Percentiles rank a stretch among this genome's conserved stretches.
These are phyloP conservation scores for Corythaixoides concolor DNA, from an alignment of 2,113 vertebrate species.

Conservation along the genomic window DNA sequence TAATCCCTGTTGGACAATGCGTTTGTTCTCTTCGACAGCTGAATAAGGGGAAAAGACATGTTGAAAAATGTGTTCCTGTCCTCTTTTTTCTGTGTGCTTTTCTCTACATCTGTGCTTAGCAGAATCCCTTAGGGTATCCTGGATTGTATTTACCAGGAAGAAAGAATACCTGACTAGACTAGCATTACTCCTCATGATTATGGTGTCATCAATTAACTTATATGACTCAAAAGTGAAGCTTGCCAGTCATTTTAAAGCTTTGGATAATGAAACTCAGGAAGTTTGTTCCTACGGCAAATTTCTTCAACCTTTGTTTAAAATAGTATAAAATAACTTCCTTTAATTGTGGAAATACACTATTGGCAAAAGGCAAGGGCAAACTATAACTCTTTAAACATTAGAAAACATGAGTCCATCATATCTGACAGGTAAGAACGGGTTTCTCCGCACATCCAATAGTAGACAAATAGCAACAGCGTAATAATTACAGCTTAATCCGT, in stretches of 20 bases:
- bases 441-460: background rate
- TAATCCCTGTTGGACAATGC: constrained; percentile 59
- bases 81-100: constrained; percentile 54
- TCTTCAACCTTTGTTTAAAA: constrained; percentile 48
- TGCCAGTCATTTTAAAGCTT: constrained; percentile 61
- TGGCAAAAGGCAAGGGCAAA: constrained; percentile 43
- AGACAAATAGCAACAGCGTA: constrained; percentile 33
- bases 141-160: constrained; percentile 61
- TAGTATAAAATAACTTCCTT: constrained; percentile 56
- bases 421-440: constrained; percentile 34
- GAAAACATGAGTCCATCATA: background rate
- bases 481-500: constrained; percentile 46
- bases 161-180: constrained; percentile 68
- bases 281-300: constrained; percentile 52
- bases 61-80: constrained; percentile 73
- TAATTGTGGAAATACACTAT: constrained; percentile 39
- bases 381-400: background rate
- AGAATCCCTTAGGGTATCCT: constrained; percentile 62
- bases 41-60: constrained; percentile 68
- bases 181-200: constrained; percentile 43
- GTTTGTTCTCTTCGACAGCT: constrained; percentile 68
- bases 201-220: constrained; percentile 53
- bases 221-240: constrained; percentile 59
- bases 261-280: constrained; percentile 44
- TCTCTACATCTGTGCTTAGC: constrained; percentile 64